These are phyloP conservation scores for Megalops cyprinoides DNA, from an alignment of 2,797 vertebrate species.

Conservation along the genomic window DNA sequence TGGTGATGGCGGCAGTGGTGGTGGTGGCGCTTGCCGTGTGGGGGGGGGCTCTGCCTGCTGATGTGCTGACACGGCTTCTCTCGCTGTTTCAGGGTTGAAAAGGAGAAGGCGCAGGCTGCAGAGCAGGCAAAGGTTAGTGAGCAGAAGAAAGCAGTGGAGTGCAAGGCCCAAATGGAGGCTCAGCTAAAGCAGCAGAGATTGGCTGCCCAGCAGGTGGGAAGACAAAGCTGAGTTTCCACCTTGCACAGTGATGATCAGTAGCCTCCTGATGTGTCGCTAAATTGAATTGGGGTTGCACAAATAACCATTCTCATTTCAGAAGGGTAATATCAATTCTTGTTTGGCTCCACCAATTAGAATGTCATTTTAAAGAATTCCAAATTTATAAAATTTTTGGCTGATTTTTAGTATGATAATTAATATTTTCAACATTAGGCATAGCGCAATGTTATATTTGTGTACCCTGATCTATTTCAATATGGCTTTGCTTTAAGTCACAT, in stretches of 20 bases:
- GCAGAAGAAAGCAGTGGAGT: slow-evolving; percentile 72
- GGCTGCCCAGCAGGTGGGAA: slow-evolving; percentile 74
- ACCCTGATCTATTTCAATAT: background rate
- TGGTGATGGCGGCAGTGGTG: background rate
- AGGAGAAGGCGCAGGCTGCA: slow-evolving; percentile 93
- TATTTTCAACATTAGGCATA: background rate
- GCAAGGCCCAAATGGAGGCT: slow-evolving; percentile 72
- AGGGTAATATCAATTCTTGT: too few species aligned
- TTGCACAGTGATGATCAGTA: background rate
- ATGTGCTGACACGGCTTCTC: background rate
- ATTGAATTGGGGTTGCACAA: background rate
- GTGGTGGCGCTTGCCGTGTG: background rate
- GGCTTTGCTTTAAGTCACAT: background rate
- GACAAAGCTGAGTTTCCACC: slow-evolving; percentile 38
- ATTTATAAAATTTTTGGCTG: background rate
- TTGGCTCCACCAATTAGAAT: too few species aligned
- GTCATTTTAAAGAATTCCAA: background rate
- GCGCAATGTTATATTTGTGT: background rate
- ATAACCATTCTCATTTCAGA: background rate
- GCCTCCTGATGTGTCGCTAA: background rate
- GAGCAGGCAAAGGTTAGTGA: slow-evolving; percentile 93
- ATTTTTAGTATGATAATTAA: background rate
- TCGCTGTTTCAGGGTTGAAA: slow-evolving; percentile 84
- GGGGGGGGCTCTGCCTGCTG: background rate
- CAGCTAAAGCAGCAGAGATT: slow-evolving; percentile 73